Percentiles rank a stretch among this genome's conserved stretches.
phyloP scores from a whole-genome alignment of 2,888 invertebrate species.

The Uloborus plumipes region DNA sequence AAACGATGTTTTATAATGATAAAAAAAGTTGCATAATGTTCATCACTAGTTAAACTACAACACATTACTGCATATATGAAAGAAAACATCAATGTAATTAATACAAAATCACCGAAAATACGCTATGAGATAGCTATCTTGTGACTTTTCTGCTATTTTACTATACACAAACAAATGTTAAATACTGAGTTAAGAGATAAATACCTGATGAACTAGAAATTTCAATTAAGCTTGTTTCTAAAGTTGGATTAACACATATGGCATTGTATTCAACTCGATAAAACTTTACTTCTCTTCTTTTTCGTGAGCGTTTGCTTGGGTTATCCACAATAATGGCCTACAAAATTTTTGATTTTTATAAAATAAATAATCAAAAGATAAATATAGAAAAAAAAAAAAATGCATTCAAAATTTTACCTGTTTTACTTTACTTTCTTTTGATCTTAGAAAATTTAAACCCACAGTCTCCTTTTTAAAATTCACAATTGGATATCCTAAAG shows the following conservation, averaged over 20 bases:
- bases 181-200: not conserved
- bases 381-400: not conserved
- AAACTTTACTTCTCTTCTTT: slow-evolving; percentile 9
- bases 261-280: slow-evolving; percentile 29
- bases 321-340: slow-evolving; percentile 33
- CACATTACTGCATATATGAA: too few species aligned
- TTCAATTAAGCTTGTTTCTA: slow-evolving; percentile 42
- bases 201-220: slow-evolving; percentile 43
- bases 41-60: too few species aligned
- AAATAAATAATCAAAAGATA: not conserved
- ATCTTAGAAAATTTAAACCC: slow-evolving; percentile 35
- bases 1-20: too few species aligned
- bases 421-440: slow-evolving; percentile 4
- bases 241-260: slow-evolving; percentile 20
- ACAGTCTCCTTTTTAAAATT: slow-evolving; percentile 48
- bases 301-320: not conserved
- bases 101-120: too few species aligned
- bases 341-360: not conserved
- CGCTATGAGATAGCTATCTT: too few species aligned
- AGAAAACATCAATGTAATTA: too few species aligned
- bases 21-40: too few species aligned
- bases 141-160: too few species aligned
- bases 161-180: too few species aligned
- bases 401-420: slow-evolving; percentile 14
- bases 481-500: slow-evolving; percentile 37